Percentiles rank a stretch among this genome's conserved stretches.
Evolutionary conservation across 2,888 invertebrate species (phyloP).

Genomic region (Eupithecia vulgata): DNA sequence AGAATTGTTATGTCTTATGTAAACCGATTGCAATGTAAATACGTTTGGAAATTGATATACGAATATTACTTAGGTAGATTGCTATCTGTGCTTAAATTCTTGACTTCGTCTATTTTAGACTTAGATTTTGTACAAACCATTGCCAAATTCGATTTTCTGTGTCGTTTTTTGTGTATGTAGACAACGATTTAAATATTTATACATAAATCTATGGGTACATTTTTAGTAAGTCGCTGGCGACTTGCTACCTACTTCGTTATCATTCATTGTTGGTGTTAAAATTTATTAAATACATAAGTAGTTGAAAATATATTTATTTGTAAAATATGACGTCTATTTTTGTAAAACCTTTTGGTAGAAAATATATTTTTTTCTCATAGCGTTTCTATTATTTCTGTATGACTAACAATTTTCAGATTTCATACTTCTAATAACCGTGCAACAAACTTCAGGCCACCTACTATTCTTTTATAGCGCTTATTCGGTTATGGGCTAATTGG

Average conservation of each 20-base stretch:
- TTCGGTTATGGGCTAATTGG: background rate
- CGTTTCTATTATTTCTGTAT: slow-evolving; percentile 39
- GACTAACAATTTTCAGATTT: slow-evolving; percentile 6
- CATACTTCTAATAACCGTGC: background rate
- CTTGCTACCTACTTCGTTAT: slow-evolving; percentile 17
- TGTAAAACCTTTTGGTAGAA: slow-evolving; percentile 54
- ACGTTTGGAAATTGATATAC: background rate
- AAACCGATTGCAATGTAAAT: background rate
- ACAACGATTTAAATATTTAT: no score
- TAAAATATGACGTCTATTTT: slow-evolving; percentile 56
- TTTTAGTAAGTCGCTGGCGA: slow-evolving; percentile 22
- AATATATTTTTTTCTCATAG: slow-evolving; percentile 52
- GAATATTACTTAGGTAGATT: background rate
- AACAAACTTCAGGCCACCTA: background rate
- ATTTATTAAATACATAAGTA: slow-evolving; percentile 12
- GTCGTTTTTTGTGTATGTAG: background rate
- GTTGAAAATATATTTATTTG: slow-evolving; percentile 46
- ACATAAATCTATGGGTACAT: background rate
- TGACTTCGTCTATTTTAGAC: background rate
- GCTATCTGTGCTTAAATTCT: background rate
- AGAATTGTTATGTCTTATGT: background rate
- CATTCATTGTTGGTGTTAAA: slow-evolving; percentile 23
- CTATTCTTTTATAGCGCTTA: background rate
- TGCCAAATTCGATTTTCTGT: slow-evolving; percentile 23
- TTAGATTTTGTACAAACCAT: background rate